Percentiles rank a stretch among this genome's conserved stretches.
phyloP scores from a whole-genome alignment of 2,888 invertebrate species.

The Scelioninae gen. 1 region DNA sequence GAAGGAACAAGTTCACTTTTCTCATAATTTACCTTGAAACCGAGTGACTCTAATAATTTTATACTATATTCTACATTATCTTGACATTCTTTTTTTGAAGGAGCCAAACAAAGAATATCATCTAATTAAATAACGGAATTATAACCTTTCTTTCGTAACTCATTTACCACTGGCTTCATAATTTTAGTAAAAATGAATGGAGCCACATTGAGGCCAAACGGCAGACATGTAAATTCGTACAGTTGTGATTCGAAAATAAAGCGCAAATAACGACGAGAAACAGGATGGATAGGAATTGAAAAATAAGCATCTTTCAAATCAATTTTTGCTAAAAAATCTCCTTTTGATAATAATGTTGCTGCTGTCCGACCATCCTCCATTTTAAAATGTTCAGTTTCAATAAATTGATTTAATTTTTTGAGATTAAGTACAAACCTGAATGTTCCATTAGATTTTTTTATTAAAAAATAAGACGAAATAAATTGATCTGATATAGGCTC shows the following conservation, averaged over 20 bases:
- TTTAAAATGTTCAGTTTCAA: no score
- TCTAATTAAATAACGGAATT: neutral
- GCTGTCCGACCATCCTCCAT: no score
- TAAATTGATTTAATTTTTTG: no score
- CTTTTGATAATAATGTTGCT: no score
- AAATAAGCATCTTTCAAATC: conserved; percentile 47
- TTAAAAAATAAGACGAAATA: no score
- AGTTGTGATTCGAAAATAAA: conserved; percentile 46
- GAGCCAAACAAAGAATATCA: neutral
- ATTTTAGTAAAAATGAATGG: neutral
- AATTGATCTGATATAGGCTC: no score
- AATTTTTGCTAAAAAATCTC: conserved; percentile 34
- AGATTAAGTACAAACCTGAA: no score
- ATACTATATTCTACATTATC: neutral
- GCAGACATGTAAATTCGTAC: conserved; percentile 67
- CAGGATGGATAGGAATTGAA: no score
- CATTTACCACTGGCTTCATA: neutral
- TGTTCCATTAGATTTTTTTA: no score
- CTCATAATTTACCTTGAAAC: no score
- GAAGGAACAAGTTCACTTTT: no score
- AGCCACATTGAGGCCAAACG: conserved; percentile 50
- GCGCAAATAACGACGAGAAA: neutral
- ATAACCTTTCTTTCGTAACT: conserved; percentile 1
- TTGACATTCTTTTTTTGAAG: neutral
- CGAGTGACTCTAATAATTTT: no score